Evolutionary conservation across 2,113 vertebrate species (phyloP), one percentile per base, ranked within the genome.

Genomic region (Rhinopomastus cyanomelas): DNA sequence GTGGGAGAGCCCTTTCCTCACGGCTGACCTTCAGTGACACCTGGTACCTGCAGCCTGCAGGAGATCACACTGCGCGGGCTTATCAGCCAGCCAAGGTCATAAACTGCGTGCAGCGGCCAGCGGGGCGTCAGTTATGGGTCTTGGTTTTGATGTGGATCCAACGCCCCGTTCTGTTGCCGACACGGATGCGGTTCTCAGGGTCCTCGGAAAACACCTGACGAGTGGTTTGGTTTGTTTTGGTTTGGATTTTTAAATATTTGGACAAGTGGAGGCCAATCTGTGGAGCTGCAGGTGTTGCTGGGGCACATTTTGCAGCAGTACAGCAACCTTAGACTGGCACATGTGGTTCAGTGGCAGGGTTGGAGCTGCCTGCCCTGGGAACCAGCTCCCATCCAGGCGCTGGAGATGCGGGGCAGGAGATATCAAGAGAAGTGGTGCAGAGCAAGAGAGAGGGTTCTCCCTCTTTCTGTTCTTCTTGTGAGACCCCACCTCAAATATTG

Each of bases 21-120:
- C 65, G 0, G 3, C 36, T 96, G 95, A 97, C 96, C 96, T 97
- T 97, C 96, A 97, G 57, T 15, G 10, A 89, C 95, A 97, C 95
- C 95, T 95, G 90, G 82, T 93, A 94, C 93, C 77, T 92, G 93
- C 81, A 87, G 89, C 74, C 92, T 82, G 71, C 75, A n/a, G 37
- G 84, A 52, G 85, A 95, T 91, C 85, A 61, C 29, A 73, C 87
- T 88, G 48, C n/a, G 6, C 1, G 46, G 61, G 68, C 86, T 96
- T 96, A 96, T 95, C 93, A 92, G 84, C 65, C 49, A 64, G 73
- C 92, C 83, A 94, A 91, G 68, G 95, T 81, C 93, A 91, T 85
- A 74, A 95, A 92, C 85, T 73, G 67, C 4, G 29, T 65, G 67
- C 4, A 27, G 62, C 89, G 92, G 93, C 81, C 6, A 3, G 57